Base-by-base conservation (phyloP, 2,113 vertebrate genomes). In the Cololabis saira region DNA sequence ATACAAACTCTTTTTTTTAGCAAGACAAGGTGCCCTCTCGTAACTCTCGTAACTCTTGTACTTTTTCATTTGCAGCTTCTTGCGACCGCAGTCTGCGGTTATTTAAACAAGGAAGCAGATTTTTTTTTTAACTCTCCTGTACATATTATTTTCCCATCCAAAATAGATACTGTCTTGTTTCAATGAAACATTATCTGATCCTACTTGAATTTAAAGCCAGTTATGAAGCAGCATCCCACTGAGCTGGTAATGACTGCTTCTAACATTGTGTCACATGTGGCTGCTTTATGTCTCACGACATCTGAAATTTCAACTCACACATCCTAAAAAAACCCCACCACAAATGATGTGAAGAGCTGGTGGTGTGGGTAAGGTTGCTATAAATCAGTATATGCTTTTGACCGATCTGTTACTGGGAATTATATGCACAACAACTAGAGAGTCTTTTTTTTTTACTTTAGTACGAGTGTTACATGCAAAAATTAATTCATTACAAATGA, bases 91-190 rank as follows among this genome's bases (percentile, higher is more conserved):
- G 58, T 44, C 24, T 50, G 61, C 13, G 4, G 69, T 77, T 61
- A 63, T 79, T 69, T 81, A 66, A 73, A 74, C 78, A 64, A 68
- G 49, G 60, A 74, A 47, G 66, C 67, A 73, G 50, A 67, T 57
- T 67, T 80, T 65, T 57, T 56, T 59, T 43, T 37, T 22, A 37
- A 58, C 27, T 50, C 49, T 33, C 49, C 56, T 65, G 78, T 75
- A 77, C 72, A 83, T 76, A 67, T 78, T 58, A 4, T 72, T 74
- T 72, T 83, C 72, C 42, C 66, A 27, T 40, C 50, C 44, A 24
- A 71, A 83, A 81, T 69, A 83, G 75, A 81, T 75, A 69, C 45
- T 3, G 41, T 61, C 51, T 73, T 80, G 63, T 72, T 67, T 57
- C 65, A 69, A 80, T 78, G 65, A 42, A 54, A 71, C 54, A 78